Base-by-base conservation (phyloP, 2,888 invertebrate genomes). In the Apotomis turbidana region DNA sequence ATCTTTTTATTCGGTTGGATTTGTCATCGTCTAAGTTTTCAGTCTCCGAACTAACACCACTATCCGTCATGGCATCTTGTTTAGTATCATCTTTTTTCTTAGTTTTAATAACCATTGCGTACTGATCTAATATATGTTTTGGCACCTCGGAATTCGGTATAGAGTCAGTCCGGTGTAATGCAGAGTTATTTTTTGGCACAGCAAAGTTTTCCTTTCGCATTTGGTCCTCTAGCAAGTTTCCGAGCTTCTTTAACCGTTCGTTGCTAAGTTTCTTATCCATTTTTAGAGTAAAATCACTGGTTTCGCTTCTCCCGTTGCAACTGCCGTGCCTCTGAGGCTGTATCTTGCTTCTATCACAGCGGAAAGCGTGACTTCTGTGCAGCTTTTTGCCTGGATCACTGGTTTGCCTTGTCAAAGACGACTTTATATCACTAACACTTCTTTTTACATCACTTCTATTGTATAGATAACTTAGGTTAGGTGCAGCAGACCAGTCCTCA, bases 341-440 rank as follows among this genome's bases (percentile, higher is more conserved):
- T 59, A 89, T 81, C 76, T 92, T 90, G 55, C 86, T 91, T 38
- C 91, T 84, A 61, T 95, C 95, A 75, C 94, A 94, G 1, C 95
- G 87, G 76, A 95, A 95, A 0, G 95, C 95, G 77, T 95, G 95
- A 68, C 94, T 95, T 57, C 95, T 83, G 57, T 95, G 94, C n/a
- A 95, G 84, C 76, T 94, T 94, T 71, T 94, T 94, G 0, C 93
- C 90, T 0, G 94, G 94, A 76, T 94, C 94, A 76, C 94, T 94
- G 0, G 80, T 82, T 77, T 94, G 94, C 0, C 94, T 82, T 0
- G 90, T 83, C 6, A 94, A 76, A 6, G 84, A 76, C 46, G 87
- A 88, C 78, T 90, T 93, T 0, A 85, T 76, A 2, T 90, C 89
- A 78, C 85, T 86, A 1, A 77, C 73, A 74, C 79, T 84, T 0